Conservation (phyloP, 1,140 invertebrate species). For the Euura saliciscinereae region DNA sequence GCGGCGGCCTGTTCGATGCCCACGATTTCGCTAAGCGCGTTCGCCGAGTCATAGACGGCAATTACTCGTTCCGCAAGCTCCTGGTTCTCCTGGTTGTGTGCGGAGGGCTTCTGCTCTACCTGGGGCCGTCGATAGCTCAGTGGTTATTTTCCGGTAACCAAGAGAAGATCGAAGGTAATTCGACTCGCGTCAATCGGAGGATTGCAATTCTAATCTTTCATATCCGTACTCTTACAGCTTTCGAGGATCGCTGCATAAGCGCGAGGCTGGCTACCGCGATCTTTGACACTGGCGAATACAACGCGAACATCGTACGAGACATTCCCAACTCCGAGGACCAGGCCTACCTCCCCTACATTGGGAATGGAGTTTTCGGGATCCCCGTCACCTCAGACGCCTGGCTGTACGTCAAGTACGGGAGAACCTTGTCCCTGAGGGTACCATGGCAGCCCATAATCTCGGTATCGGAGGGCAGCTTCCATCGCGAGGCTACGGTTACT, state of each 20-base stretch:
- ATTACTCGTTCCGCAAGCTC: slow-evolving; percentile 70
- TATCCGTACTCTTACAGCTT: slow-evolving; percentile 50
- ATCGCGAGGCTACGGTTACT: slow-evolving; percentile 68
- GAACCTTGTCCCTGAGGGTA: slow-evolving; percentile 74
- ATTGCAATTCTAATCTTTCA: slow-evolving; percentile 11
- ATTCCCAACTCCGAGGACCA: slow-evolving; percentile 62
- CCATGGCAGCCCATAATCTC: slow-evolving; percentile 76
- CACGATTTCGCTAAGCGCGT: slow-evolving; percentile 62
- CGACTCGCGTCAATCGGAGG: no score
- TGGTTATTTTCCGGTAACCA: slow-evolving; percentile 63
- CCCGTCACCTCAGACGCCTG: slow-evolving; percentile 68
- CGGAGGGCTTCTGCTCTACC: slow-evolving; percentile 68
- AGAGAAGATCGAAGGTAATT: slow-evolving; percentile 51
- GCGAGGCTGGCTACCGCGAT: slow-evolving; percentile 68
- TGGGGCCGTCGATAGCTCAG: slow-evolving; percentile 68
- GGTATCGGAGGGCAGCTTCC: slow-evolving; percentile 53
- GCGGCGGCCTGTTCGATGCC: slow-evolving; percentile 51
- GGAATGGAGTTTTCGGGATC: slow-evolving; percentile 78
- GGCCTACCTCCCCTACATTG: slow-evolving; percentile 76
- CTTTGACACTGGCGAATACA: slow-evolving; percentile 65
- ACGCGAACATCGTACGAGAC: slow-evolving; percentile 71
- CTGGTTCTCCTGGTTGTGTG: slow-evolving; percentile 66
- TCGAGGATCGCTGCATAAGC: slow-evolving; percentile 68
- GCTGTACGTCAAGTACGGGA: slow-evolving; percentile 72
- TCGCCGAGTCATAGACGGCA: slow-evolving; percentile 65